Evolutionary conservation across 2,797 vertebrate species (phyloP).

Genomic region (Malurus splendens): DNA sequence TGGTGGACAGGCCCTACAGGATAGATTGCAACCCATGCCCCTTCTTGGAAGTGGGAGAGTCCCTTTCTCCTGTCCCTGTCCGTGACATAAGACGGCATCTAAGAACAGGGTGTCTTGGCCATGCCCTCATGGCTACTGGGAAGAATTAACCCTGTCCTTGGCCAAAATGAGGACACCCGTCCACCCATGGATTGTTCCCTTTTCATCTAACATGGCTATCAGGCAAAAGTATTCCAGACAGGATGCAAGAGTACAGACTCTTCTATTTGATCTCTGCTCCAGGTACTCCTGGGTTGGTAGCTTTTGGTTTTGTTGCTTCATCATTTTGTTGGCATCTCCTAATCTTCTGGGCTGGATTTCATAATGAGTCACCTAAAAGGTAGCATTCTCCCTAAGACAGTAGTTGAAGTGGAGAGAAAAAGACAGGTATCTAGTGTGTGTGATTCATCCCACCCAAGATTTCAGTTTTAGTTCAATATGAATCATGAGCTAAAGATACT

Average conservation of each 20-base stretch:
- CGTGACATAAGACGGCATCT: neutral
- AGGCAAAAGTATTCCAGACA: neutral
- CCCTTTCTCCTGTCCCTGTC: neutral
- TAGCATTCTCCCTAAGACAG: neutral
- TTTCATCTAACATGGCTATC: neutral
- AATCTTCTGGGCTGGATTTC: neutral
- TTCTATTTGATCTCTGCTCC: neutral
- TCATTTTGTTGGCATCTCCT: neutral
- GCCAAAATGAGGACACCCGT: neutral
- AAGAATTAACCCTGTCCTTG: neutral
- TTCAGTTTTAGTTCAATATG: neutral
- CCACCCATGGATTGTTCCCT: neutral
- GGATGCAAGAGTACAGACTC: neutral
- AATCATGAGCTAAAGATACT: constrained; percentile 21
- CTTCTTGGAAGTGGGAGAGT: neutral
- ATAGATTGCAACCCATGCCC: neutral
- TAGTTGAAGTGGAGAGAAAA: neutral
- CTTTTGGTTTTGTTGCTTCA: neutral
- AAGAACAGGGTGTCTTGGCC: no score
- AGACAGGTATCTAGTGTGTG: neutral
- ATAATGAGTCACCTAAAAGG: neutral
- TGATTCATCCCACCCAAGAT: neutral
- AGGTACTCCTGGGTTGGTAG: neutral
- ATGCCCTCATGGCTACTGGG: neutral
- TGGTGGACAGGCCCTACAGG: neutral